A percentile compares a stretch with the other conserved stretches of the same genome.
phyloP scores from a whole-genome alignment of 2,113 vertebrate genomes.

The Elephas maximus region DNA sequence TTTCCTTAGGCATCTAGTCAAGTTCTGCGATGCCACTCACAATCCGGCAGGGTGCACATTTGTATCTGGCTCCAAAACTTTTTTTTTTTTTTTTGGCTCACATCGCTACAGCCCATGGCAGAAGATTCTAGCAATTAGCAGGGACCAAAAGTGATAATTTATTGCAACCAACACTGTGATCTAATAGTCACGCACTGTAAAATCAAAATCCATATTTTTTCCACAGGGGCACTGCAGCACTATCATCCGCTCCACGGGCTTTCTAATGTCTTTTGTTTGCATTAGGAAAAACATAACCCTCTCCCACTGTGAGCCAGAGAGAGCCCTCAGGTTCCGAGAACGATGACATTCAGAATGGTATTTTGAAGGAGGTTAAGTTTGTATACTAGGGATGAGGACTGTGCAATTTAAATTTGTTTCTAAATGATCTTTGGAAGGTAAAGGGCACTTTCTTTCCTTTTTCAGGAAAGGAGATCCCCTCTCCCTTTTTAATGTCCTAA shows the following conservation, averaged over 20 bases:
- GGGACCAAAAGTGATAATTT: slow-evolving; percentile 79
- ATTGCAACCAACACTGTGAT: slow-evolving; percentile 77
- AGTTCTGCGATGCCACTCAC: slow-evolving; percentile 54
- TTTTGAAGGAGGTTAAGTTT: slow-evolving; percentile 10
- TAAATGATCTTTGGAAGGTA: neutral
- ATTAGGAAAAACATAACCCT: slow-evolving; percentile 63
- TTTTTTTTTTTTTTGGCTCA: slow-evolving; percentile 51
- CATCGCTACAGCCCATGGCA: slow-evolving; percentile 61
- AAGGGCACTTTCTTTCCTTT: neutral
- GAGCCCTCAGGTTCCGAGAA: slow-evolving; percentile 68
- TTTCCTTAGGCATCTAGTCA: slow-evolving; percentile 77
- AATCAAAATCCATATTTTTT: slow-evolving; percentile 78
- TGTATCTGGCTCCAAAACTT: slow-evolving; percentile 59
- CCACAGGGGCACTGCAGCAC: slow-evolving; percentile 19
- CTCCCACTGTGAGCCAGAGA: slow-evolving; percentile 80
- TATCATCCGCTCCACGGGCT: slow-evolving; percentile 14
- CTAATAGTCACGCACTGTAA: slow-evolving; percentile 71
- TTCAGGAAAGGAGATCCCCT: neutral
- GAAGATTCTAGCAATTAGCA: slow-evolving; percentile 83
- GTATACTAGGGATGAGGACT: neutral
- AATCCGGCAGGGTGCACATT: slow-evolving; percentile 57
- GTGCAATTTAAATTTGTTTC: slow-evolving; percentile 60
- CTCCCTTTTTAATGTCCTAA: neutral
- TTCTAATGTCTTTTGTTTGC: slow-evolving; percentile 81
- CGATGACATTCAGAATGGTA: slow-evolving; percentile 61